Evolutionary conservation across 2,797 vertebrate genomes (phyloP), one percentile per base, ranked within the genome.

Genomic region (Syndactyla subalaris): DNA sequence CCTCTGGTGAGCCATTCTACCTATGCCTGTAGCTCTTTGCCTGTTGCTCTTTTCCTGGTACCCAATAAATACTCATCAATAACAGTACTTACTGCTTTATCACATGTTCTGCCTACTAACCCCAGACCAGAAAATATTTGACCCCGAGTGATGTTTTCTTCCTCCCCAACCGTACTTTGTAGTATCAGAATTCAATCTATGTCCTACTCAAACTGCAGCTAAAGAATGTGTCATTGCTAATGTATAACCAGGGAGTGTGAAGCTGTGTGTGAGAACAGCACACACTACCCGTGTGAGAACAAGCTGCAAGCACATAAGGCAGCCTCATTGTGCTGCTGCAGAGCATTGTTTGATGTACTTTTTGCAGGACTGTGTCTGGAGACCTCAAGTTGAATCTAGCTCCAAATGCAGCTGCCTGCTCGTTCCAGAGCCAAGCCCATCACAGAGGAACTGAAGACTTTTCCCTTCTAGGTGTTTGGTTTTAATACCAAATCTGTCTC

Each of bases 221-320:
- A 84, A 97, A 96, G 95, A 96, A 97, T 97, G 94, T 78, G 84
- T 76, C 5, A 2, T 38, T 68, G 86, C 92, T 97, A 95, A 97
- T 96, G 57, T 95, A 94, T 95, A 97, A 96, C 96, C 86, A 95
- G 83, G 79, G 92, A 89, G 88, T 84, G 86, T 93, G 93, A 95
- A 82, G 88, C 54, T 74, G 89, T 4, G 51, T 95, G 89, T 95
- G 96, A 97, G 95, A 97, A 96, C 89, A 85, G 91, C 86, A 94
- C 84, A 89, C 91, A 62, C 71, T 21, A 78, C 84, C 94, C 58
- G 58, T 38, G 70, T 94, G 61, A 93, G 88, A 97, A 93, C 86
- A 95, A 86, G 74, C 32, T 61, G 66, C 52, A 49, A 76, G 71
- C 54, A 81, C 82, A 72, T 45, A 80, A 68, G 18, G 27, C 1